phyloP scores from a whole-genome alignment of 2,888 invertebrate genomes.

The Periphyllus acericola region DNA sequence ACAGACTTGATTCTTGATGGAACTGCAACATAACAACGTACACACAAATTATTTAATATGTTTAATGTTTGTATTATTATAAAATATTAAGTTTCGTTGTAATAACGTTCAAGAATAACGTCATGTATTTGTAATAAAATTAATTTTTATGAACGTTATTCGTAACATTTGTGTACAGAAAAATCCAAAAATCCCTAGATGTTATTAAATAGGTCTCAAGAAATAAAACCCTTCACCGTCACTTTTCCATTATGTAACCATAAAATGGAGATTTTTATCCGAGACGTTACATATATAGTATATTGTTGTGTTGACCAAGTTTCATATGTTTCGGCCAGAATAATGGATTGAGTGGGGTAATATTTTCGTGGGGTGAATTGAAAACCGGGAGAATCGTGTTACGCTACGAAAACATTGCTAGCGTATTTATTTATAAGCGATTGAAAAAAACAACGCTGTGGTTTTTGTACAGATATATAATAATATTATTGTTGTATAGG shows the following conservation, averaged over 20 bases:
- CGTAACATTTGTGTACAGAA: not conserved
- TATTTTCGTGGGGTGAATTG: not conserved
- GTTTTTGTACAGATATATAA: not conserved
- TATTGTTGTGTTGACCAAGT: not conserved
- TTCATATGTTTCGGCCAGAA: not conserved
- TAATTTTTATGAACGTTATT: not conserved
- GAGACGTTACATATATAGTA: not conserved
- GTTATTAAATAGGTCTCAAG: no score
- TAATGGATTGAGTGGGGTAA: not conserved
- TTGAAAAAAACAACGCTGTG: not conserved
- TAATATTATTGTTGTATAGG: no score
- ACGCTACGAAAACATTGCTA: not conserved
- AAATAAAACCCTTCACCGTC: no score
- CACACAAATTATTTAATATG: not conserved
- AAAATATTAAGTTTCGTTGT: not conserved
- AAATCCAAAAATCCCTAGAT: no score
- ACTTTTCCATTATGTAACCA: not conserved
- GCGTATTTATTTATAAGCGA: not conserved
- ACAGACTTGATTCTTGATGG: slow-evolving; percentile 75
- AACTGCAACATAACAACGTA: slow-evolving; percentile 68
- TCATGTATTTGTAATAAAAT: not conserved
- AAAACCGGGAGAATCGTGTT: not conserved
- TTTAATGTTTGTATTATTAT: not conserved
- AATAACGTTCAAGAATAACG: not conserved
- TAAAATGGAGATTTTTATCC: not conserved